These are phyloP conservation scores for Orthosia incerta DNA, from an alignment of 2,888 invertebrate genomes.

Conservation along the genomic window DNA sequence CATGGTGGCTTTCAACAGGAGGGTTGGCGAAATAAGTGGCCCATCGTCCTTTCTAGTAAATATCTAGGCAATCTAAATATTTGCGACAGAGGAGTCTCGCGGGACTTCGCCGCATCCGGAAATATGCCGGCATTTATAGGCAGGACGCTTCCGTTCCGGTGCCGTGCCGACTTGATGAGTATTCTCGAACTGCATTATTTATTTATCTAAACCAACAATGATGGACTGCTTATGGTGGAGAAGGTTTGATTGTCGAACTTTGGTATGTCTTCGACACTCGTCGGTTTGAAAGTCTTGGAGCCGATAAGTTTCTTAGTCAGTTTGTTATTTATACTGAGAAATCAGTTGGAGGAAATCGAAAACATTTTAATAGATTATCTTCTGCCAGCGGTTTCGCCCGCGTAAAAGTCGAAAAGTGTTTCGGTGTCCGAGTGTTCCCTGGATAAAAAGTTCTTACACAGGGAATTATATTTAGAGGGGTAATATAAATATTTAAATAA, in stretches of 20 bases:
- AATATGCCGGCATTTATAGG: slow-evolving; percentile 52
- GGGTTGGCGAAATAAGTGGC: slow-evolving; percentile 7
- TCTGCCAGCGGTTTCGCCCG: too few relatives aligned
- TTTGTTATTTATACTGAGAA: neutral
- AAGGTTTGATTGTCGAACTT: neutral
- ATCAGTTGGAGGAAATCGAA: too few relatives aligned
- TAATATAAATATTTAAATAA: too few relatives aligned
- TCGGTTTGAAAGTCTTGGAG: neutral
- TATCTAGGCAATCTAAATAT: slow-evolving; percentile 56
- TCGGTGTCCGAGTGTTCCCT: too few relatives aligned
- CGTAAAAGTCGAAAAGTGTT: too few relatives aligned
- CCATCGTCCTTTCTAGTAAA: slow-evolving; percentile 16
- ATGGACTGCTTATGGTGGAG: neutral
- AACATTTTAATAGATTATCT: too few relatives aligned
- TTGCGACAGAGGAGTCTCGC: slow-evolving; percentile 24
- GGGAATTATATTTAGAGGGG: too few relatives aligned
- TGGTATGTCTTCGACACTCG: neutral
- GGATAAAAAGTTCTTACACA: too few relatives aligned
- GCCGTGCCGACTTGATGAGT: slow-evolving; percentile 32
- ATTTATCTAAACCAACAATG: slow-evolving; percentile 17
- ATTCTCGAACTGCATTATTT: slow-evolving; percentile 17
- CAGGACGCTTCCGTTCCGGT: slow-evolving; percentile 3
- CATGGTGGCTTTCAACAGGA: neutral
- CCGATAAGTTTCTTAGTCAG: neutral
- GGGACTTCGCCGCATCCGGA: slow-evolving; percentile 20